Conservation (phyloP, 2,113 vertebrate species). For the Tragulus kanchil region DNA sequence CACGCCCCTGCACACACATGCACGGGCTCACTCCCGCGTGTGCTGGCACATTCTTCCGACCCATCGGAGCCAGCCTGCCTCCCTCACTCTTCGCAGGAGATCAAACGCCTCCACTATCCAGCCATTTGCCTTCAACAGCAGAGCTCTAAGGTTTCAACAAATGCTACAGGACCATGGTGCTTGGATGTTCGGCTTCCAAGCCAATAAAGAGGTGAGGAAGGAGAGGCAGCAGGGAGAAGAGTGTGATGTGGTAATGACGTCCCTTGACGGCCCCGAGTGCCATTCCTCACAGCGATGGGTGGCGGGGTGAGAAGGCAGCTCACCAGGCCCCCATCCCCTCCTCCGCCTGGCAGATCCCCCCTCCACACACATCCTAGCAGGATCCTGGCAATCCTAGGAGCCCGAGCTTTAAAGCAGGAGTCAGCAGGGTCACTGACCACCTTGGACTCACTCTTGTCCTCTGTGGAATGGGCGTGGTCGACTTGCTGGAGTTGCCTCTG, state of each 20-base stretch:
- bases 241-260: too few species aligned
- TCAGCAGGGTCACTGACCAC: too few species aligned
- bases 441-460: background rate
- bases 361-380: background rate
- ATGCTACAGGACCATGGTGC: background rate
- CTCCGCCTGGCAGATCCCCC: background rate
- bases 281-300: fast-evolving
- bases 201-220: background rate
- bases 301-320: too few species aligned
- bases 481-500: background rate
- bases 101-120: background rate
- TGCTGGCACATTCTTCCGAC: background rate
- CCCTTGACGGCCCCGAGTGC: too few species aligned
- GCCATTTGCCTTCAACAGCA: background rate
- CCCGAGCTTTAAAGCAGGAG: background rate
- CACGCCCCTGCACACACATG: fast-evolving
- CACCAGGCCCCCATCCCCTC: background rate
- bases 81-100: fast-evolving
- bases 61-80: background rate
- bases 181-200: background rate
- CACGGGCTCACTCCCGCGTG: fast-evolving
- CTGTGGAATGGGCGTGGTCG: background rate
- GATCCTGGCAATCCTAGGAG: background rate
- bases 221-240: background rate
- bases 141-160: background rate